Percentiles rank a stretch among this genome's conserved stretches.
Conservation (phyloP, 2,888 invertebrate genomes). For the Calliphora vomitoria region DNA sequence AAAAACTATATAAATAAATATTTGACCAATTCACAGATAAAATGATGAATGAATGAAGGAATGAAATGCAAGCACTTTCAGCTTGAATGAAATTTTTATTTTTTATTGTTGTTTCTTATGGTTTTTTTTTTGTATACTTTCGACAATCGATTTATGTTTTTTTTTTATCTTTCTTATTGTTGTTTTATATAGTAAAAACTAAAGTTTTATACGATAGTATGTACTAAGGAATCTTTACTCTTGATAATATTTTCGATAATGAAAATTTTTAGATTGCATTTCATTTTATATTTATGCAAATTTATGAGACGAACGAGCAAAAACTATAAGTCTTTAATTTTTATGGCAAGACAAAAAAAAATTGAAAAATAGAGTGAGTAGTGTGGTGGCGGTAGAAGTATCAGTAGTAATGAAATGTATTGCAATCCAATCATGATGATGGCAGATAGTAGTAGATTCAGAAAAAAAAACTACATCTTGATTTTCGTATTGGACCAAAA, state of each 20-base stretch:
- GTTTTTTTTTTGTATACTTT: background rate
- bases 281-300: conserved; percentile 59
- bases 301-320: conserved; percentile 51
- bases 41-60: conserved; percentile 37
- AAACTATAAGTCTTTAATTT: conserved; percentile 56
- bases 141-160: conserved; percentile 13
- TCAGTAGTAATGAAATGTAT: conserved; percentile 48
- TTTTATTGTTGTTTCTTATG: background rate
- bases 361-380: background rate
- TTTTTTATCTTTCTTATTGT: background rate
- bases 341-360: conserved; percentile 30
- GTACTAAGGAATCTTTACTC: conserved; percentile 36
- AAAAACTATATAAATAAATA: conserved; percentile 45
- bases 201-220: conserved; percentile 16
- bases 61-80: conserved; percentile 28
- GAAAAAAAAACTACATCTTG: conserved; percentile 48
- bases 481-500: conserved; percentile 66
- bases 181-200: conserved; percentile 41
- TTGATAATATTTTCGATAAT: conserved; percentile 56
- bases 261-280: conserved; percentile 56
- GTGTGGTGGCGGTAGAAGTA: conserved; percentile 7
- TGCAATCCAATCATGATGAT: conserved; percentile 65
- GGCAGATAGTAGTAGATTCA: background rate
- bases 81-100: conserved; percentile 43
- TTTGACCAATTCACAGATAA: conserved; percentile 51